Base-by-base conservation (phyloP, 2,797 vertebrate genomes). In the Odontamblyopus lacepedii region DNA sequence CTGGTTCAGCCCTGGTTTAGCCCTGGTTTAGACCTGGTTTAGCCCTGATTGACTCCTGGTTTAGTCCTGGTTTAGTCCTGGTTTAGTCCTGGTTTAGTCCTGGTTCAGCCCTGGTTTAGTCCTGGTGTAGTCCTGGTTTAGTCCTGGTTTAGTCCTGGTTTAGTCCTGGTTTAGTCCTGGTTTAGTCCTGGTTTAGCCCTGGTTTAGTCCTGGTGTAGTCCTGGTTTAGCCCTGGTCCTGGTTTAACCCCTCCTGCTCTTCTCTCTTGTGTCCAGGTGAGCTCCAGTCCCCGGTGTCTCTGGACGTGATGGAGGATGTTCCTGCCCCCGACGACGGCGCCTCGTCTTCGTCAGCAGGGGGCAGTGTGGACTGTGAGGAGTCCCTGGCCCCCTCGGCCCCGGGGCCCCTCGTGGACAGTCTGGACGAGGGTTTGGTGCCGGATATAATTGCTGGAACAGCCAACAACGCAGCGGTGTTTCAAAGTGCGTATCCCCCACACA, bases 351-450 rank as follows among this genome's bases (percentile, higher is more conserved):
- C 96, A 12, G 86, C 69, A 0, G 91, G 79, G 69, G 81, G 75
- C 0, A 93, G 94, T 63, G 86, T 88, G 0, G 98, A 99, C 11
- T 66, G 41, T 29, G 64, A 66, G 3, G 98, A 99, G 74, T 91
- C 95, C 2, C 87, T 98, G 27, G 93, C 95, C 38, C 97, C 96
- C 87, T 83, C 93, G 0, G 86, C 95, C 3, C 86, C 96, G 16
- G 93, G 95, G 80, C 96, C 97, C 9, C 90, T 99, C 76, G 94
- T 97, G 50, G 97, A 98, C 87, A 95, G 95, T 70, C 96, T 98
- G 6, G 98, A 99, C 59, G 98, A 99, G 71, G 95, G 96, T 70
- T 91, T 99, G 85, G 95, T 96, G 60, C 96, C 96, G 35, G 98
- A 99, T 84, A 92, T 95, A 87, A 95, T 99, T 76, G 92, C 97